Percentiles rank a stretch among this genome's conserved stretches.
These are phyloP conservation scores for Gerris lacustris DNA, from an alignment of 2,888 invertebrate genomes.

Conservation along the genomic window DNA sequence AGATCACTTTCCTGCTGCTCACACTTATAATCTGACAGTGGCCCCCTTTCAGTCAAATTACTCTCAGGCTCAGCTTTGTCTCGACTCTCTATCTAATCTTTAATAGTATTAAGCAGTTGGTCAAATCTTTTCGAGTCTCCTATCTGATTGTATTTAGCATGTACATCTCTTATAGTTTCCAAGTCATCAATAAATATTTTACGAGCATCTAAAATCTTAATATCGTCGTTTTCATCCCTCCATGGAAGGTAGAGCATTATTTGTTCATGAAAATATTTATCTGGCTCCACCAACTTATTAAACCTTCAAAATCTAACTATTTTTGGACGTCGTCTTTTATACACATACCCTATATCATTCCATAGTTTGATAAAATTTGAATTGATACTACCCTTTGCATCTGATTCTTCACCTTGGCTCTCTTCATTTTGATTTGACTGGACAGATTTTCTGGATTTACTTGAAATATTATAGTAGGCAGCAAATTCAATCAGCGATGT, in stretches of 20 bases:
- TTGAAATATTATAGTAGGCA: slow-evolving; percentile 20
- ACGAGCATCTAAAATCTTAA: slow-evolving; percentile 18
- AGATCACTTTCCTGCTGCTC: slow-evolving; percentile 17
- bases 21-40: slow-evolving; percentile 10
- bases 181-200: neutral
- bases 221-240: slow-evolving; percentile 26
- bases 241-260: slow-evolving; percentile 30
- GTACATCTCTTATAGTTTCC: neutral
- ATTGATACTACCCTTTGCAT: slow-evolving; percentile 1
- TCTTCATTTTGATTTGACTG: neutral
- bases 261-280: slow-evolving; percentile 28
- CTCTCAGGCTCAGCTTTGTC: neutral
- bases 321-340: slow-evolving; percentile 8
- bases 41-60: neutral
- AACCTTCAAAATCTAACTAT: slow-evolving; percentile 19
- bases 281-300: slow-evolving; percentile 20
- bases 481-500: slow-evolving; percentile 31
- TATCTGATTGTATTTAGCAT: neutral
- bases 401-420: neutral
- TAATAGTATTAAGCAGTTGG: neutral
- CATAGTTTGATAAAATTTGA: neutral
- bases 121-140: neutral
- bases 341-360: neutral
- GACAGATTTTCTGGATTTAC: slow-evolving; percentile 8
- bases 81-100: neutral